Base-by-base conservation (phyloP, 2,113 vertebrate genomes). In the Opisthocomus hoazin region DNA sequence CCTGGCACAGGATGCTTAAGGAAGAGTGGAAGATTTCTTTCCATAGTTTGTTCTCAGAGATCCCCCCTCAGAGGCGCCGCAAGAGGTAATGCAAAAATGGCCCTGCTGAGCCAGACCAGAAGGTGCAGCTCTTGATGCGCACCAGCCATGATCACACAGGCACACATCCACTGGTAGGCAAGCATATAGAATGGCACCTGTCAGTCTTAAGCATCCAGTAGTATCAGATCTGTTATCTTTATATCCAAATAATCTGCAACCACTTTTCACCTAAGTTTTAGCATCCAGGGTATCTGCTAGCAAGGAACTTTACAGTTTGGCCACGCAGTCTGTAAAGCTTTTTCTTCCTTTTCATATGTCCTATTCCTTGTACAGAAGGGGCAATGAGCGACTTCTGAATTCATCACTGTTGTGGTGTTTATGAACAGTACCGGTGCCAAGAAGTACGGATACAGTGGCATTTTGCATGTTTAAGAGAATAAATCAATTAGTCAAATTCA, bases 11-110 rank as follows among this genome's bases (percentile, higher is more conserved):
- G 39, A 61, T 37, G 27, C 22, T 61, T 24, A 57, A 61, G 48
- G 26, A 70, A 77, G 11, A 61, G 16, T 3, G 58, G 2, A 37
- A 86, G 50, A 71, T 36, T 36, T 75, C 26, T 64, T 94, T 63
- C 45, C 27, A 21, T 8, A 39, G 30, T 8, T 71, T 41, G 18
- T 30, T 71, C 16, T 71, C 46, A 15, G 3, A 56, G 10, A 56
- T n/a, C n/a, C n/a, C n/a, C 2, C 1, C n/a, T 6, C 21, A 37
- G 43, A 3, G 4, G 15, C 30, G 19, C 3, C 4, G 60, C 37
- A 75, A 48, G 32, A 54, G 8, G 24, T 12, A 45, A 45, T 1
- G 11, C 2, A 5, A 83, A 70, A 85, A 66, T 4, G 8, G 29
- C 51, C 4, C 2, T 24, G 29, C 2, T 26, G 39, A 64, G 23